Evolutionary conservation across 2,797 vertebrate genomes (phyloP).

Genomic region (Muscicapa comitata): DNA sequence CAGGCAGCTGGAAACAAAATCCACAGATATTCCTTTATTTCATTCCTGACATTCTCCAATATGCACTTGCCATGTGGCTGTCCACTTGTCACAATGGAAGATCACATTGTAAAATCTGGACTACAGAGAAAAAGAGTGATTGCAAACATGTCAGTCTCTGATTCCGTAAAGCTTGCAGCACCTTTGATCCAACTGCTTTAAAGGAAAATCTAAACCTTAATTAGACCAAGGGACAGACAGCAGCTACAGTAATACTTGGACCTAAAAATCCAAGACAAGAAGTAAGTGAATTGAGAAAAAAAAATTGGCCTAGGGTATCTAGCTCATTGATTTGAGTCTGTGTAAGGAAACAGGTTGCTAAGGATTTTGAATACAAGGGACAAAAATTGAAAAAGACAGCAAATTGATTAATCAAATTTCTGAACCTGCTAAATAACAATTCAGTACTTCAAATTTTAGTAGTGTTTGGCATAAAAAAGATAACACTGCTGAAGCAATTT

Average conservation of each 20-base stretch:
- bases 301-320: not conserved
- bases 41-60: not conserved
- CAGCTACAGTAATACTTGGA: not conserved
- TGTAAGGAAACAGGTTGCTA: not conserved
- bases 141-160: not conserved
- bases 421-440: not conserved
- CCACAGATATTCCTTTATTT: not conserved
- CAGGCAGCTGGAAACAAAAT: not conserved
- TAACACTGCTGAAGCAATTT: not conserved
- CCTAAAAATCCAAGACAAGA: not conserved
- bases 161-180: not conserved
- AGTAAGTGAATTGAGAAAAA: not conserved
- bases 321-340: not conserved
- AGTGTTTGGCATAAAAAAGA: not conserved
- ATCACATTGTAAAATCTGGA: not conserved
- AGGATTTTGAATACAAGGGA: not conserved
- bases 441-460: not conserved
- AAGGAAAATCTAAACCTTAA: not conserved
- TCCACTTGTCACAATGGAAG: not conserved
- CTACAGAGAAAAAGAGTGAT: not conserved
- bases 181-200: not conserved
- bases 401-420: not conserved
- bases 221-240: not conserved
- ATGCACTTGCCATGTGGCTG: accelerated
- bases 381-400: not conserved